These are phyloP conservation scores for Prenolepis imparis DNA, from an alignment of 2,888 invertebrate species.

Conservation along the genomic window DNA sequence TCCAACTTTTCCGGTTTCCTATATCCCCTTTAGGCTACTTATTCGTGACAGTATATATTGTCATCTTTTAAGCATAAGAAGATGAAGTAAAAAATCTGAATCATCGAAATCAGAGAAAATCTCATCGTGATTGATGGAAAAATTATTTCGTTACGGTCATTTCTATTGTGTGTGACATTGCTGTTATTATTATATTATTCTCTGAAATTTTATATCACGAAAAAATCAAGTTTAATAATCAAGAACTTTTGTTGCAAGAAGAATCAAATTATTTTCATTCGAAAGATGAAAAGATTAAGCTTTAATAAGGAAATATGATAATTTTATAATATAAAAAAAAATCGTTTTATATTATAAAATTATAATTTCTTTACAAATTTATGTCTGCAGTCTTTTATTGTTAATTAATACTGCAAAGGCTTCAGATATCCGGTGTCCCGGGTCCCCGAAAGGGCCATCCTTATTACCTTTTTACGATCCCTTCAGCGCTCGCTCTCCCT, in stretches of 20 bases:
- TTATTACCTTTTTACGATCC: conserved; percentile 63
- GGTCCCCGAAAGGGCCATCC: conserved; percentile 36
- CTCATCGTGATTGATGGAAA: no score
- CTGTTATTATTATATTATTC: not conserved
- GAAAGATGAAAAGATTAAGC: not conserved
- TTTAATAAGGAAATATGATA: not conserved
- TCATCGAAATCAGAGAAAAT: not conserved
- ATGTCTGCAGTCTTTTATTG: conserved; percentile 1
- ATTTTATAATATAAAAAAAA: not conserved
- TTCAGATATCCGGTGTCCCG: not conserved
- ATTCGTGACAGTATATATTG: not conserved
- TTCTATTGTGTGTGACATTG: no score
- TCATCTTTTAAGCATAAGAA: not conserved
- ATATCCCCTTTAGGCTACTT: not conserved
- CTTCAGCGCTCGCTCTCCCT: conserved; percentile 35
- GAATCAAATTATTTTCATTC: not conserved
- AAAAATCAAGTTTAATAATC: not conserved
- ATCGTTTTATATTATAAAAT: not conserved
- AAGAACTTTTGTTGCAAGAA: not conserved
- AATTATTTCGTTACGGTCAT: no score
- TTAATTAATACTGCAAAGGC: conserved; percentile 32
- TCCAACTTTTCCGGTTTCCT: conserved; percentile 20
- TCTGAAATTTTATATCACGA: not conserved
- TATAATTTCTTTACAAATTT: not conserved
- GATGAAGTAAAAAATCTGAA: not conserved